A percentile compares a stretch with the other conserved stretches of the same genome.
These are phyloP conservation scores for Mixornis gularis DNA, from an alignment of 2,113 vertebrate genomes.

Conservation along the genomic window DNA sequence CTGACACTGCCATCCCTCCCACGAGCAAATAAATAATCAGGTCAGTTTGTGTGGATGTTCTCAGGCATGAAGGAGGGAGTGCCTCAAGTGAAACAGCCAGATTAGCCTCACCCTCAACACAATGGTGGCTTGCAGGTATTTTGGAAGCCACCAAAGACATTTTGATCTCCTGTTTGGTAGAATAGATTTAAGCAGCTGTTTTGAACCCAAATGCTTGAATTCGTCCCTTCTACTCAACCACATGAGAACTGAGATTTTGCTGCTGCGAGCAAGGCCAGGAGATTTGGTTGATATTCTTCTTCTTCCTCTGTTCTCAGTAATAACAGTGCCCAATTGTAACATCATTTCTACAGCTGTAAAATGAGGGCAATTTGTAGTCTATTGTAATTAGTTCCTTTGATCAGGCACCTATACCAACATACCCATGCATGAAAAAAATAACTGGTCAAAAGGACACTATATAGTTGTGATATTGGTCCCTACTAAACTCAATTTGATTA, in stretches of 20 bases:
- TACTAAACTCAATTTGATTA: not conserved
- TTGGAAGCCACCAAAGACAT: not conserved
- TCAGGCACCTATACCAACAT: not conserved
- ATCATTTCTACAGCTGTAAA: not conserved
- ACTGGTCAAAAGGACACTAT: not conserved
- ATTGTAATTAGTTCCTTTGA: not conserved
- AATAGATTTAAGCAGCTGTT: not conserved
- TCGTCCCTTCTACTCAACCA: fast-evolving
- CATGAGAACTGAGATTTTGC: not conserved
- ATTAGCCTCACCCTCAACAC: not conserved
- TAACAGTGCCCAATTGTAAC: not conserved
- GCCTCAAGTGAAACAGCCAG: not conserved
- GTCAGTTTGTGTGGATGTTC: not conserved
- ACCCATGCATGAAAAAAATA: not conserved
- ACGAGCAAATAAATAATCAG: not conserved
- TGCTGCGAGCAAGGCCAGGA: not conserved
- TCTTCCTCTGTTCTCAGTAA: not conserved
- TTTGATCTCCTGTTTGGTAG: not conserved
- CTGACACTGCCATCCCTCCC: not conserved
- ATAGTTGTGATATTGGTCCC: not conserved
- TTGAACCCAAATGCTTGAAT: not conserved
- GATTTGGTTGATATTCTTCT: not conserved
- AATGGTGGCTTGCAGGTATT: not conserved
- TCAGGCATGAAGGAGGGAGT: not conserved
- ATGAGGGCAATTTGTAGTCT: not conserved